These are phyloP conservation scores for Cryptocheilus praepositus DNA, from an alignment of 2,888 invertebrate genomes.

Conservation along the genomic window DNA sequence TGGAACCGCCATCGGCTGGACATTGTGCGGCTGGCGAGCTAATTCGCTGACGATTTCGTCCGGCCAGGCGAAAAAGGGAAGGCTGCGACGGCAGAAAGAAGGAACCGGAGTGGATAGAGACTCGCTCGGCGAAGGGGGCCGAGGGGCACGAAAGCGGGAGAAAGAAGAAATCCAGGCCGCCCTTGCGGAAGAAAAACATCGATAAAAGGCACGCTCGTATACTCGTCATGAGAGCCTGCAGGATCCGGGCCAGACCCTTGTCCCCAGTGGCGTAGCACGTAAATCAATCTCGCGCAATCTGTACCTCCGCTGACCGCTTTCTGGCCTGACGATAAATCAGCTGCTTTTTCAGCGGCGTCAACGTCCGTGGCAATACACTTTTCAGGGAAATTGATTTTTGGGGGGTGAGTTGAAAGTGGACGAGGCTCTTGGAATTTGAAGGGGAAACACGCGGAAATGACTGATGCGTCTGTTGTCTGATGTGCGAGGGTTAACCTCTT, in stretches of 20 bases:
- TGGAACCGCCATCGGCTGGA: neutral
- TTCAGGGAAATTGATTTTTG: too few species aligned
- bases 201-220: slow-evolving; percentile 38
- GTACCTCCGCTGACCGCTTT: too few species aligned
- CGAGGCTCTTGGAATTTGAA: too few species aligned
- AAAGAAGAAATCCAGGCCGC: slow-evolving; percentile 34
- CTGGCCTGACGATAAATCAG: neutral
- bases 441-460: too few species aligned
- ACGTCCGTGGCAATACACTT: too few species aligned
- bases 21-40: neutral
- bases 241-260: slow-evolving; percentile 59
- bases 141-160: neutral
- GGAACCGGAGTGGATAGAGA: neutral
- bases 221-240: slow-evolving; percentile 42
- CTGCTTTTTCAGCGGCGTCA: too few species aligned
- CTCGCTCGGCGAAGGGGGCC: neutral
- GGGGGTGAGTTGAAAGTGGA: too few species aligned
- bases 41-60: slow-evolving; percentile 27
- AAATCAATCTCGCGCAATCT: neutral
- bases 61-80: neutral
- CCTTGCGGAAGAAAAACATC: slow-evolving; percentile 46
- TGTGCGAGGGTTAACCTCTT: too few species aligned
- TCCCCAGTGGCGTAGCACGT: slow-evolving; percentile 44
- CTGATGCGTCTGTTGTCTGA: too few species aligned
- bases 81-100: slow-evolving; percentile 5